Evolutionary conservation across 2,888 invertebrate genomes (phyloP), one percentile per base, ranked within the genome.

Genomic region (Catocala nupta): DNA sequence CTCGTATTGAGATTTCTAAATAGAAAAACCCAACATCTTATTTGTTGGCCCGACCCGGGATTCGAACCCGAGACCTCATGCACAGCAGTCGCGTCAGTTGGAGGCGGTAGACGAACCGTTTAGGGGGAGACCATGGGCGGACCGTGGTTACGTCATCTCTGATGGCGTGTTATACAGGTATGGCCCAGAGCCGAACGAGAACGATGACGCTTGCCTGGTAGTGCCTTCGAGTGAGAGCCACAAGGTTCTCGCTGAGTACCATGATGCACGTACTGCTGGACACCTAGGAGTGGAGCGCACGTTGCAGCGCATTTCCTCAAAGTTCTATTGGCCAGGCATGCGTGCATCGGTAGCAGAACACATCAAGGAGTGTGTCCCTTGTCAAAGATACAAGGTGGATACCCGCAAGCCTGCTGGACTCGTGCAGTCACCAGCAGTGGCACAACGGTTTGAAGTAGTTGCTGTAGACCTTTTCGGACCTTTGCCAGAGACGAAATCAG

Each of bases 241-340:
- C 1, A 16, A 54, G 8, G 16, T 63, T 0, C n/a, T 63, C 5
- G 49, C 44, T 3, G 49, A 57, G 0, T 39, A 10, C 45, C 57
- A 63, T n/a, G 49, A 57, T n/a, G 62, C 62, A 0, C 57, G 57
- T 0, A 63, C 62, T 0, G 62, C 62, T 0, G 62, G 57, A 8
- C 50, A 63, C 8, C 39, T 43, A 5, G 62, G 62, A 0, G 45
- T 45, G 1, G 57, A 63, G 11, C 57, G 54, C 3, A 63, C 54
- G 0, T 8, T 54, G 5, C 0, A 33, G 2, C 62, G 57, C 5
- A 1, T 63, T 0, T 9, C 5, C 5, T 3, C 33, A 1, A 25
- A 9, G 1, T 61, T 52, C 12, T 61, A 56, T 9, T 61, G 61
- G 61, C 52, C 56, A 8, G 61, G 56, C 0, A 61, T 61, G 61